Conservation (phyloP, 1,140 invertebrate species). For the Drosophila littoralis region DNA sequence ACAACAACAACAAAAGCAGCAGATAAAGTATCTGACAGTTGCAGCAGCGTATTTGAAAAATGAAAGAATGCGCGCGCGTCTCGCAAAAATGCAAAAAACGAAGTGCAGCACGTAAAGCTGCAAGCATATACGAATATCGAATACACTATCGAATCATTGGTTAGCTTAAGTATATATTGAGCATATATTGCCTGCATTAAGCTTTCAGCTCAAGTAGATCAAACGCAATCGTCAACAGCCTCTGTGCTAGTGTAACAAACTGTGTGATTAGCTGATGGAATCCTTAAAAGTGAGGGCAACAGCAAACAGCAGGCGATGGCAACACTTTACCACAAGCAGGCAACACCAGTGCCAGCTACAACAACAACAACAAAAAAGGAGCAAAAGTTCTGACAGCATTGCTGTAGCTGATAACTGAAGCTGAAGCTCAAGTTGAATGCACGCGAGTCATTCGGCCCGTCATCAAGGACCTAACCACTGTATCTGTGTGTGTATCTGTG, state of each 20-base stretch:
- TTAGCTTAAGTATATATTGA: neutral
- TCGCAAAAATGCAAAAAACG: constrained; percentile 26
- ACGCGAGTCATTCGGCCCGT: constrained; percentile 41
- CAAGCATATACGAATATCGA: neutral
- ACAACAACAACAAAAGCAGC: constrained; percentile 11
- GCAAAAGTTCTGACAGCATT: constrained; percentile 33
- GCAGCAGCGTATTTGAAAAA: constrained; percentile 75
- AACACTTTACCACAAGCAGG: constrained; percentile 53
- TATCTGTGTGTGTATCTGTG: neutral
- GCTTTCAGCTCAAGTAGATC: neutral
- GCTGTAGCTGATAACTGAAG: constrained; percentile 20
- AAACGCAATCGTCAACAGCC: no score
- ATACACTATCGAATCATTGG: neutral
- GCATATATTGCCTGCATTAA: neutral
- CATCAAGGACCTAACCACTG: constrained; percentile 57
- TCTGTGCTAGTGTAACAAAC: no score
- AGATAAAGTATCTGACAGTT: constrained; percentile 73
- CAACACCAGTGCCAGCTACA: neutral
- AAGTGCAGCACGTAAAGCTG: neutral
- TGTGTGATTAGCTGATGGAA: neutral
- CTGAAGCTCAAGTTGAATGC: constrained; percentile 65
- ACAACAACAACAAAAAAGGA: constrained; percentile 14
- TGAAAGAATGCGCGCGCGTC: constrained; percentile 53
- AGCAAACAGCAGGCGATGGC: constrained; percentile 22
- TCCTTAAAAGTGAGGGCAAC: neutral